phyloP scores from a whole-genome alignment of 2,888 invertebrate genomes.

The Calameuta filiformis region DNA sequence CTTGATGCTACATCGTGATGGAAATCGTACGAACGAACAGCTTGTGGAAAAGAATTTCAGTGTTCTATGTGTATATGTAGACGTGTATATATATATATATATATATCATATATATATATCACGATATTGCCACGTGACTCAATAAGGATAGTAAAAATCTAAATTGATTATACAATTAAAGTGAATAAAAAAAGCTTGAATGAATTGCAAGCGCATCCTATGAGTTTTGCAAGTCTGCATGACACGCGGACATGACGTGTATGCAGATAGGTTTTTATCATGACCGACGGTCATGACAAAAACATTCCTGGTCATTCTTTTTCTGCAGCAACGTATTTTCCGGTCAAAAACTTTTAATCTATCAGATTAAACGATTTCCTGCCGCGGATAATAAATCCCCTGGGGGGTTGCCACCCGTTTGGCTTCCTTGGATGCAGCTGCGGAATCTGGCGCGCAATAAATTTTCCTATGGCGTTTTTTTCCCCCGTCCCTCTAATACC shows the following conservation, averaged over 20 bases:
- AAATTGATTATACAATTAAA: not conserved
- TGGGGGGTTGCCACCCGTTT: not conserved
- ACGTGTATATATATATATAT: no score
- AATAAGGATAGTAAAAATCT: not conserved
- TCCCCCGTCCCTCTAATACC: not conserved
- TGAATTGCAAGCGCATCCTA: not conserved
- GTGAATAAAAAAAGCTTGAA: not conserved
- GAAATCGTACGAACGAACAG: not conserved
- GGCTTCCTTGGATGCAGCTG: not conserved
- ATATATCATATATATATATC: no score
- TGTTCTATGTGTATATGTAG: no score
- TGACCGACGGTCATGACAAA: not conserved
- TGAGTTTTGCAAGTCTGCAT: not conserved
- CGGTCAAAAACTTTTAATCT: slow-evolving; percentile 35
- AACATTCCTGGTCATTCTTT: not conserved
- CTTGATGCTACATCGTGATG: not conserved
- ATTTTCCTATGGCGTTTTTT: slow-evolving; percentile 28
- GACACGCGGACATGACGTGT: not conserved
- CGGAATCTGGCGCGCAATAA: slow-evolving; percentile 12
- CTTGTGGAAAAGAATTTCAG: not conserved
- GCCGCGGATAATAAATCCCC: slow-evolving; percentile 27
- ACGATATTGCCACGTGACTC: not conserved
- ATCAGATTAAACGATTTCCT: slow-evolving; percentile 40
- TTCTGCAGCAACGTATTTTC: slow-evolving; percentile 29
- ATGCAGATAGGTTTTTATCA: not conserved